Percentiles rank a stretch among this genome's conserved stretches.
phyloP scores from a whole-genome alignment of 2,113 vertebrate genomes.

The Bufo gargarizans region DNA sequence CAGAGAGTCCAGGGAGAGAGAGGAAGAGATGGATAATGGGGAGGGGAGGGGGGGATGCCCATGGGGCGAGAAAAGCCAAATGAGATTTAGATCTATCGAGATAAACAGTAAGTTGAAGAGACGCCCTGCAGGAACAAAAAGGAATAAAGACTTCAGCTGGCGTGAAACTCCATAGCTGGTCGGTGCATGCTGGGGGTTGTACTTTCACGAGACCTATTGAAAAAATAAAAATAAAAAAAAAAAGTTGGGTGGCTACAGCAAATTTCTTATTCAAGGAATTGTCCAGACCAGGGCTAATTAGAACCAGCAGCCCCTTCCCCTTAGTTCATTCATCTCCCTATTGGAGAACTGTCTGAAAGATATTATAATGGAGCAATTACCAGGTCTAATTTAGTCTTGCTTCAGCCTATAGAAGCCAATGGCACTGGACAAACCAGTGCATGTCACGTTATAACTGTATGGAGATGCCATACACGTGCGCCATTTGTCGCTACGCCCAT shows the following conservation, averaged over 20 bases:
- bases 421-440: neutral
- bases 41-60: neutral
- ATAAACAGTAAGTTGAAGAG: constrained; percentile 23
- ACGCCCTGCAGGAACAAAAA: neutral
- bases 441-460: neutral
- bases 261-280: neutral
- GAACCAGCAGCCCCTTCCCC: neutral
- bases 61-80: constrained; percentile 22
- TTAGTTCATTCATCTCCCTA: neutral
- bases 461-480: neutral
- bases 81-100: constrained; percentile 52
- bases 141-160: neutral
- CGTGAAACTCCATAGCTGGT: neutral
- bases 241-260: neutral
- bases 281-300: neutral
- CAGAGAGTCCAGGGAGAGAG: neutral
- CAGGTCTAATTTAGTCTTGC: neutral
- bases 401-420: neutral
- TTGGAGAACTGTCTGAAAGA: neutral
- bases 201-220: neutral
- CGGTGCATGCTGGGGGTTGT: neutral
- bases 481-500: neutral
- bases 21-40: constrained; percentile 35
- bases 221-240: neutral
- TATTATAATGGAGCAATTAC: constrained; percentile 1